Evolutionary conservation across 2,888 invertebrate species (phyloP).

Genomic region (Temnothorax rugatulus): DNA sequence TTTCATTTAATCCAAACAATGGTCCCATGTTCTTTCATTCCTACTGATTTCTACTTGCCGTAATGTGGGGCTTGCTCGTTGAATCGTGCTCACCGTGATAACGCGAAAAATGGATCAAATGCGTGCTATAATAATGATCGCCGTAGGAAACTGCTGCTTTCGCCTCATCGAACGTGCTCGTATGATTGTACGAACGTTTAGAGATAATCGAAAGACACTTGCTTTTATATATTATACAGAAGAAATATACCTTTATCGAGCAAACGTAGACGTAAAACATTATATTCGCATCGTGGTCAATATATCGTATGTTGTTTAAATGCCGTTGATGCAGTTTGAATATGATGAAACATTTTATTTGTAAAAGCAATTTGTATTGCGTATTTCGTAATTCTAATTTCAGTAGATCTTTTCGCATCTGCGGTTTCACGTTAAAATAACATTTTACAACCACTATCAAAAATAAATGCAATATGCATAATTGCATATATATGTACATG

Average conservation of each 20-base stretch:
- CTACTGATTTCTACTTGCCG: slow-evolving; percentile 15
- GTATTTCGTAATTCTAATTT: neutral
- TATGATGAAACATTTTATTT: neutral
- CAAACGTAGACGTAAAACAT: neutral
- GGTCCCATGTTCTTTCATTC: slow-evolving; percentile 6
- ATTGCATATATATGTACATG: too few relatives aligned
- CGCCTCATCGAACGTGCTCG: neutral
- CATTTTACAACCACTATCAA: slow-evolving; percentile 10
- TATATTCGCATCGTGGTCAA: neutral
- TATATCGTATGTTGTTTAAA: neutral
- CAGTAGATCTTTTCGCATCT: neutral
- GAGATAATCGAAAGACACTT: neutral
- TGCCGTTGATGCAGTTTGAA: neutral
- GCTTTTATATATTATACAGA: slow-evolving; percentile 1
- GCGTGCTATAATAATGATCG: slow-evolving; percentile 11
- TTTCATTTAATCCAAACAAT: slow-evolving; percentile 29
- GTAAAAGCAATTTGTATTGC: neutral
- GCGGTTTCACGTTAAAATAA: slow-evolving; percentile 13
- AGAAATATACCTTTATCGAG: slow-evolving; percentile 42
- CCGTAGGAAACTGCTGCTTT: slow-evolving; percentile 2
- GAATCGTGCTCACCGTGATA: slow-evolving; percentile 53
- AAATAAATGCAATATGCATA: slow-evolving; percentile 16
- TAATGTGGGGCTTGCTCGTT: slow-evolving; percentile 45
- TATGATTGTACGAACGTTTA: neutral
- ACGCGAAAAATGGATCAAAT: slow-evolving; percentile 46